These are phyloP conservation scores for Acanthosepion lycidas DNA, from an alignment of 2,888 invertebrate genomes.

Conservation along the genomic window DNA sequence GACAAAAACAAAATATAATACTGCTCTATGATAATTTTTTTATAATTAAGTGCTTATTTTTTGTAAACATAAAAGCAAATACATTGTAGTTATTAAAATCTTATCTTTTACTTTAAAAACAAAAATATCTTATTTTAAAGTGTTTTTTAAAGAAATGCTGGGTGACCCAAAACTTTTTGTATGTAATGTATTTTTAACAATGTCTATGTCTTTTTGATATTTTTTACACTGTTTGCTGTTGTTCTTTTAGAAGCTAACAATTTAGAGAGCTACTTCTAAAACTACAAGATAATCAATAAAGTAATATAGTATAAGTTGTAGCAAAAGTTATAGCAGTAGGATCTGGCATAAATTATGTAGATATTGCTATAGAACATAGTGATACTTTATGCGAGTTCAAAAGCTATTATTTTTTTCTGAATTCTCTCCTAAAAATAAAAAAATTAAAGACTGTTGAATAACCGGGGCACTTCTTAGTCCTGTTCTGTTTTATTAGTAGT, in stretches of 20 bases:
- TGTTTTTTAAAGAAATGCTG: too few relatives aligned
- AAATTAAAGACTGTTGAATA: background rate
- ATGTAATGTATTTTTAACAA: too few relatives aligned
- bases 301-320: background rate
- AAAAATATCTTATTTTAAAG: too few relatives aligned
- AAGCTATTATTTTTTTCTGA: background rate
- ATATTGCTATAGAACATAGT: background rate
- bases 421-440: background rate
- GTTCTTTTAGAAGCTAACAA: background rate
- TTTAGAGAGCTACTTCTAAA: background rate
- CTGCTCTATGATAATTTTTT: too few relatives aligned
- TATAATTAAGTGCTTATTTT: too few relatives aligned
- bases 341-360: background rate
- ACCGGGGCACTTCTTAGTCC: background rate
- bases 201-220: too few relatives aligned
- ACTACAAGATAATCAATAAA: background rate
- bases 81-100: too few relatives aligned
- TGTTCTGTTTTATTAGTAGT: background rate
- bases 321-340: background rate
- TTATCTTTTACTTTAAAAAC: too few relatives aligned
- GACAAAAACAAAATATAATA: too few relatives aligned
- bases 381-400: background rate
- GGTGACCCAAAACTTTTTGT: too few relatives aligned
- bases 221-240: too few relatives aligned
- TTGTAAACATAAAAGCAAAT: too few relatives aligned